Conservation (phyloP, 1,140 invertebrate genomes). For the Trachelipus rathkii region DNA sequence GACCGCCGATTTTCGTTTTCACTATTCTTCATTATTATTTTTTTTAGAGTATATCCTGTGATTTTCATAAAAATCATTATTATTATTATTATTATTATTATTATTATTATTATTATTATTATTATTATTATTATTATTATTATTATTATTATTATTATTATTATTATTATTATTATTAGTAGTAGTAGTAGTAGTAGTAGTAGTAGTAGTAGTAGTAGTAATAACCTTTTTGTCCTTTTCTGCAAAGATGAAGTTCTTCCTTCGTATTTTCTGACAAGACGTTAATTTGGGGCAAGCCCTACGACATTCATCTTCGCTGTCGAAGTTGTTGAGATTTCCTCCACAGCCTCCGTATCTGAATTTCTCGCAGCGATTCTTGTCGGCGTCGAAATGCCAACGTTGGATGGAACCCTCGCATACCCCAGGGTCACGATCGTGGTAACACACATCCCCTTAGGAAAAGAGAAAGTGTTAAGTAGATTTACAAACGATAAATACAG, state of each 20-base stretch:
- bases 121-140: no score
- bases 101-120: no score
- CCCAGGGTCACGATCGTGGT: constrained; percentile 64
- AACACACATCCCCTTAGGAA: constrained; percentile 69
- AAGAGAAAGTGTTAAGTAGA: not conserved
- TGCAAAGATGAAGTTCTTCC: constrained; percentile 67
- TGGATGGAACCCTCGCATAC: constrained; percentile 50
- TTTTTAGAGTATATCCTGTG: no score
- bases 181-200: no score
- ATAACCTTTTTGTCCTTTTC: constrained; percentile 65
- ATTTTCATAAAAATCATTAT: no score
- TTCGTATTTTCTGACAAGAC: constrained; percentile 70
- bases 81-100: no score
- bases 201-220: no score
- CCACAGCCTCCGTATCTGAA: constrained; percentile 67
- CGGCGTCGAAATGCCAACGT: constrained; percentile 72
- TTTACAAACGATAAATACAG: no score
- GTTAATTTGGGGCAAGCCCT: constrained; percentile 54
- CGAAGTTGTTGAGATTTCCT: constrained; percentile 85
- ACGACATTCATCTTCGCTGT: constrained; percentile 69
- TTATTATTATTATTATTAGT: no score
- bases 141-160: no score
- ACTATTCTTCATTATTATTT: no score
- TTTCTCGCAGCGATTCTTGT: constrained; percentile 67
- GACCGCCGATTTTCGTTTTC: no score